Evolutionary conservation across 1,140 invertebrate species (phyloP).

Genomic region (Bombus waltoni): DNA sequence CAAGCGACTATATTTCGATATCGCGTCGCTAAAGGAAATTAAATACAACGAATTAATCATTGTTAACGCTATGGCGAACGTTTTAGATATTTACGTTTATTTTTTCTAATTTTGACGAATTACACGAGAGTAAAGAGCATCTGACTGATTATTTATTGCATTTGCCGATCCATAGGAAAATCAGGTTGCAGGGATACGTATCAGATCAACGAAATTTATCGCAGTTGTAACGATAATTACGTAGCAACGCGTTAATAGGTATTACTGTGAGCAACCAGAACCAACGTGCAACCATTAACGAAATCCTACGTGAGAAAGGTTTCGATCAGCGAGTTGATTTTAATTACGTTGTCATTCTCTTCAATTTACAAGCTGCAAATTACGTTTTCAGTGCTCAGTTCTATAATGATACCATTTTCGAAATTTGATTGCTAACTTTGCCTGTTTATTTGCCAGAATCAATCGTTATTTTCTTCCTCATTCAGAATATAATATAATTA

Average conservation of each 20-base stretch:
- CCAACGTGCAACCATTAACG: conserved; percentile 45
- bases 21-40: background rate
- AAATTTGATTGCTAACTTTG: background rate
- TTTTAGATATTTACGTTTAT: background rate
- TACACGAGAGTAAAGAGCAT: background rate
- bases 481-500: too few relatives aligned
- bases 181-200: conserved; percentile 34
- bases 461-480: background rate
- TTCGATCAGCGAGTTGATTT: conserved; percentile 46
- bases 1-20: background rate
- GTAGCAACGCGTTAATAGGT: conserved; percentile 53
- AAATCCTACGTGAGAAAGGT: conserved; percentile 55
- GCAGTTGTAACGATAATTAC: conserved; percentile 54
- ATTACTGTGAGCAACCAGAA: conserved; percentile 37
- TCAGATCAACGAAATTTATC: conserved; percentile 41
- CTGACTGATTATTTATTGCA: conserved; percentile 17
- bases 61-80: background rate
- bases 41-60: background rate
- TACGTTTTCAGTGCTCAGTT: background rate
- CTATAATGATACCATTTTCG: background rate
- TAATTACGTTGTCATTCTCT: conserved; percentile 51
- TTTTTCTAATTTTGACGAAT: background rate
- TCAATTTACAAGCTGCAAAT: conserved; percentile 34
- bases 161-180: conserved; percentile 27
- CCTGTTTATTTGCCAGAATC: background rate